A percentile compares a stretch with the other conserved stretches of the same genome.
These are phyloP conservation scores for Charadrius vociferus DNA, from an alignment of 2,113 vertebrate genomes.

Conservation along the genomic window DNA sequence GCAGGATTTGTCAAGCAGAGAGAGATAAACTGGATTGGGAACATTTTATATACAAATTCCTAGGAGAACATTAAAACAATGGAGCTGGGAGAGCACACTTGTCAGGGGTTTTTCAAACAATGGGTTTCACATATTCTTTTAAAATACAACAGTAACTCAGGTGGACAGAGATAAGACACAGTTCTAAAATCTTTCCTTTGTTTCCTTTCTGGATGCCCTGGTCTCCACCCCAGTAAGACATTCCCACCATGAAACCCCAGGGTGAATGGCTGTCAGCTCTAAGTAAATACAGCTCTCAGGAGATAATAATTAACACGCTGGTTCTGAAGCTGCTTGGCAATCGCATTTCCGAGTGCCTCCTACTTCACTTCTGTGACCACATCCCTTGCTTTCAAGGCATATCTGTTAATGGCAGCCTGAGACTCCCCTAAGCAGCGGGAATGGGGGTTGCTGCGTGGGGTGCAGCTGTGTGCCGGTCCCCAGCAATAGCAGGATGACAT, in stretches of 20 bases:
- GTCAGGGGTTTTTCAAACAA: slow-evolving; percentile 29
- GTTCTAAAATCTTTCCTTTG: neutral
- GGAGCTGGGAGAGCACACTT: neutral
- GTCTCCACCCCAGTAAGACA: neutral
- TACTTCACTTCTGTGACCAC: neutral
- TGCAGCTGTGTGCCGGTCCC: neutral
- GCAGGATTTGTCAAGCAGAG: slow-evolving; percentile 3
- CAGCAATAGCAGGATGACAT: neutral
- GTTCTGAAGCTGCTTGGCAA: neutral
- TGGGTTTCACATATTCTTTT: neutral
- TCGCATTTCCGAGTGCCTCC: neutral
- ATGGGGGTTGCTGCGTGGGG: neutral
- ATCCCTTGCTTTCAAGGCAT: neutral
- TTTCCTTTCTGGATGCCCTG: neutral
- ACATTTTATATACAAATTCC: slow-evolving; percentile 32
- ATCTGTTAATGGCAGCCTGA: neutral
- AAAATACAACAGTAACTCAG: slow-evolving; percentile 7
- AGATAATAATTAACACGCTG: neutral
- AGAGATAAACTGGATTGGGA: slow-evolving; percentile 23
- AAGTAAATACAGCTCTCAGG: neutral
- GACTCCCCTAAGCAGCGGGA: neutral
- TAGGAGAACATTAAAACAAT: slow-evolving; percentile 25
- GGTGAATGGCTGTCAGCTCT: neutral
- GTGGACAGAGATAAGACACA: neutral
- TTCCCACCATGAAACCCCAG: neutral